Evolutionary conservation across 2,888 invertebrate genomes (phyloP).

Genomic region (Meiosimyza platycephala): DNA sequence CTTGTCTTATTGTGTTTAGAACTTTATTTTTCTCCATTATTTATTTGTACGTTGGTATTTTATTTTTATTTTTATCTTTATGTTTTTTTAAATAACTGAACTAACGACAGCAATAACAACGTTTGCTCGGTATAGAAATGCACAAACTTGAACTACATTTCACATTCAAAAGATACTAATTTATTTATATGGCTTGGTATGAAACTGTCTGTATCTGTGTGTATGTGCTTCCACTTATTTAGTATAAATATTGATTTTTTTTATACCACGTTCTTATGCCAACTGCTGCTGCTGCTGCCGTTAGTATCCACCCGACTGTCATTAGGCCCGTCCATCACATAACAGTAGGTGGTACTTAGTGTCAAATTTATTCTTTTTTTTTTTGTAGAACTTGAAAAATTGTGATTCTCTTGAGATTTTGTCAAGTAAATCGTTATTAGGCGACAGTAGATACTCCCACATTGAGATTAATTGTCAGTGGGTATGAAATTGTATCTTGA

Average conservation of each 20-base stretch:
- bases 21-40: constrained; percentile 13
- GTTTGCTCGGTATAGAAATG: constrained; percentile 6
- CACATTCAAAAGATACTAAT: constrained; percentile 19
- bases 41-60: not conserved
- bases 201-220: not conserved
- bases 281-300: not conserved
- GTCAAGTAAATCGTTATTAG: no score
- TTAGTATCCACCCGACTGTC: not conserved
- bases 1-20: constrained; percentile 5
- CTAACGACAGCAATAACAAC: not conserved
- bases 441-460: no score
- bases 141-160: constrained; percentile 26
- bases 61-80: constrained; percentile 2
- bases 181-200: constrained; percentile 9
- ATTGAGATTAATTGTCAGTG: no score
- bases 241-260: constrained; percentile 17
- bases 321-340: not conserved
- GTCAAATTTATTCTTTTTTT: not conserved
- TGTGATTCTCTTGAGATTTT: not conserved
- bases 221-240: not conserved
- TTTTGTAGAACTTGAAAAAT: not conserved
- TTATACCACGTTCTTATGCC: constrained; percentile 1
- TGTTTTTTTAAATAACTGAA: constrained; percentile 5
- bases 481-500: no score
- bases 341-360: not conserved